Evolutionary conservation across 2,888 invertebrate species (phyloP), one percentile per base, ranked within the genome.

Genomic region (Chalcis sispes): DNA sequence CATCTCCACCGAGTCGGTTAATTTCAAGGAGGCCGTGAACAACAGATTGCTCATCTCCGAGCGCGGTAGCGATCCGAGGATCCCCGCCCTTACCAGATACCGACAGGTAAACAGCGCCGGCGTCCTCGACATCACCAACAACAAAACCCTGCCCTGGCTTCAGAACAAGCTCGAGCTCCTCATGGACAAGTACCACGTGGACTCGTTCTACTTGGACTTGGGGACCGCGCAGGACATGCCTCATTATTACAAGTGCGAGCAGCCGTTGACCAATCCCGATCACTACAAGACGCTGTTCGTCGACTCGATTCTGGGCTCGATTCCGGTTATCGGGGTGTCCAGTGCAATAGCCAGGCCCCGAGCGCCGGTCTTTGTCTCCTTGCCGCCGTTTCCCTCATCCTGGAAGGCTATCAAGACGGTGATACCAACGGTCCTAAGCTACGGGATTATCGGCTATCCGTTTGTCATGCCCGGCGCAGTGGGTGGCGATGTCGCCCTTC

Each of bases 401-500:
- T 98, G 98, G 98, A 93, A 93, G 65, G 96, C 96, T 0, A 89
- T 97, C 20, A 91, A 92, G 77, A 92, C 93, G 8, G 93, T 98
- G 0, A 94, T 98, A 81, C 96, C 98, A 0, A 95, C 96, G 0
- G 94, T 96, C 73, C 89, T 97, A 25, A 95, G 94, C 0, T 95
- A 98, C 81, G 97, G 98, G 0, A 92, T 98, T 25, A 93, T 96
- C 64, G 98, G 98, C 0, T 98, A 95, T 89, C 97, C 97, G 0
- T 98, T 98, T 83, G 92, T 98, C 54, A 93, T 98, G 90, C 96
- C 98, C 0, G 98, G 98, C 0, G 95, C 97, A 3, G 96, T 98
- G 0, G 98, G 98, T 0, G 98, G 97, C 0, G 96, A 97, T 82
- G 94, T 94, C 52, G 91, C 93, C 62, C 90, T 93, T 78, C 92